phyloP scores from a whole-genome alignment of 2,797 vertebrate species.

The Psittacula echo region DNA sequence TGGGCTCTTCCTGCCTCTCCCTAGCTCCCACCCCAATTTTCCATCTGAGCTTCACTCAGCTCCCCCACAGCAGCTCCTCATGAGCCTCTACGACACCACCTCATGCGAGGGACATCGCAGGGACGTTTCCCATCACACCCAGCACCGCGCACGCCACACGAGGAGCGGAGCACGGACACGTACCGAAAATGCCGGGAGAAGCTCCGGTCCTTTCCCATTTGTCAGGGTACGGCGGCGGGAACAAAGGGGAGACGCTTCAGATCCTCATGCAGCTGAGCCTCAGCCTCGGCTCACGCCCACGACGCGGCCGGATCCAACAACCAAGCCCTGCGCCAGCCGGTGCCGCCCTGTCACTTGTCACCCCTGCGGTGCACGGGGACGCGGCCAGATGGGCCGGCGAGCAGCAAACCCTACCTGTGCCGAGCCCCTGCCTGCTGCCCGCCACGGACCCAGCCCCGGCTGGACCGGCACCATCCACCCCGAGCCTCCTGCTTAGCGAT shows the following conservation, averaged over 20 bases:
- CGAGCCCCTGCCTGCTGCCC: neutral
- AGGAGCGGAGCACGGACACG: neutral
- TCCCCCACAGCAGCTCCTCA: neutral
- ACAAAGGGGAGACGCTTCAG: slow-evolving; percentile 53
- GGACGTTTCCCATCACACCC: neutral
- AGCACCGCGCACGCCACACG: neutral
- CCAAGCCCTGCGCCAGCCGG: neutral
- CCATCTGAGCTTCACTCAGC: fast-evolving
- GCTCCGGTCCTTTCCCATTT: slow-evolving; percentile 91
- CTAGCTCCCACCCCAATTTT: neutral
- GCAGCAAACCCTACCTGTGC: neutral
- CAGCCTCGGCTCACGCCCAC: slow-evolving; percentile 42
- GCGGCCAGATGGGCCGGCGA: neutral
- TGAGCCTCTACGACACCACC: neutral
- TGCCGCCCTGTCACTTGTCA: slow-evolving; percentile 17
- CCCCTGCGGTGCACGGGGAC: neutral
- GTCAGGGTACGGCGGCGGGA: slow-evolving; percentile 26
- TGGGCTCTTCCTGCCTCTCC: neutral
- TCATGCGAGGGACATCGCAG: fast-evolving
- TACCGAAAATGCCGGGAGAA: slow-evolving; percentile 97
- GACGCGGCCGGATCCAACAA: neutral
- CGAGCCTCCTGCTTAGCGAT: neutral
- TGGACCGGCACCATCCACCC: neutral
- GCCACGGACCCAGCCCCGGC: fast-evolving
- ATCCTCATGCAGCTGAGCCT: slow-evolving; percentile 51